Base-by-base conservation (phyloP, 35 echinoderm and acorn worm genomes). In the Hemicentrotus pulcherrimus region DNA sequence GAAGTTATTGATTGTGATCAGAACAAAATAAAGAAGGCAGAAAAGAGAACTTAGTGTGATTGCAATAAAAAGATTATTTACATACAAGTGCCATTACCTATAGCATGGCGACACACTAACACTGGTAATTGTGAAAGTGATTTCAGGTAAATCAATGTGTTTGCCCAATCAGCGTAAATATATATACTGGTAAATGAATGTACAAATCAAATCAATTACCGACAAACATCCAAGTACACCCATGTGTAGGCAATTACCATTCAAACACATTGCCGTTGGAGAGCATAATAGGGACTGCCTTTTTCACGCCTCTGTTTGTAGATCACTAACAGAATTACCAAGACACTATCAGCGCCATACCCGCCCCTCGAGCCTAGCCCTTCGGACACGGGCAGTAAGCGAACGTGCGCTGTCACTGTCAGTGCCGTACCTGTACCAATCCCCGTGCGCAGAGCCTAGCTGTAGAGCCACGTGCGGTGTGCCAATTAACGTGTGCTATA, bases 1-100 rank as follows among this genome's bases (percentile, higher is more conserved):
- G 92, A 94, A 94, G 33, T 13, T 61, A 15, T 94, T 94, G 92
- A 94, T 18, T 94, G 92, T 47, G 92, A 94, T 3, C 16, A 52
- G 47, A 33, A 94, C 15, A 94, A 85, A 4, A 85, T 30, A 85
- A 85, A 30, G 30, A 85, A 2, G 30, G 30, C 16, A 19, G 16
- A 85, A 85, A 30, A 85, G 70, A 19, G 30, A 85, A 85, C 30
- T 30, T 30, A 85, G 15, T 16, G 70, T 85, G 70, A 85, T 19
- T 85, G 70, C 30, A 16, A 85, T 85, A 30, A 85, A 85, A 16
- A 85, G 0, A 85, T 85, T 16, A 85, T 19, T 30, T 2, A 16
- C 15, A 19, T 85, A 2, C 30, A 30, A 85, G 70, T 19, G 70
- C 70, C 4, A 2, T 85, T 16, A 85, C 15, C 30, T 2, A 85